Evolutionary conservation across 2,888 invertebrate genomes (phyloP), one percentile per base, ranked within the genome.

Genomic region (Spodoptera littoralis): DNA sequence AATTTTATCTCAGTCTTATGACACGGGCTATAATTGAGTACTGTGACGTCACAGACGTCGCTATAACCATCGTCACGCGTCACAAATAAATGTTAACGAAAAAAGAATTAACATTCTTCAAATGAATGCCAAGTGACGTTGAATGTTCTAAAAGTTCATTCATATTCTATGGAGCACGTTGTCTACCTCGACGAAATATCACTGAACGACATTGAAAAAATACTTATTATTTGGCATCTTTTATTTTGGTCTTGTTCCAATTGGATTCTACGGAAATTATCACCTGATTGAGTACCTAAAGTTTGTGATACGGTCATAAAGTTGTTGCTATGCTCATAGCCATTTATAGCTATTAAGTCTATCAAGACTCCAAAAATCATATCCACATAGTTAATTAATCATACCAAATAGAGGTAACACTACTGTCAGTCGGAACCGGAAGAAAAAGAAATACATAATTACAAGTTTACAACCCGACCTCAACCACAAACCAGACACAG

Each of bases 81-180:
- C 22, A n/a, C 36, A 6, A 11, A 8, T 18, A 57, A 12, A 46
- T 46, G 52, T 18, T n/a, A n/a, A 65, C 53, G 8, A 45, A 55
- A 53, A 64, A 54, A 56, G 41, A 22, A 9, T 51, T 36, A 43
- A 36, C 41, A 55, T 65, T 68, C 63, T 22, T 54, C 4, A 30
- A 53, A 43, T 45, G 55, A 41, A 53, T 72, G 72, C 57, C 68
- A 72, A 72, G 42, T 71, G 71, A 59, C 55, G 62, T 59, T 22
- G 42, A 54, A 49, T 57, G 54, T 70, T 71, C 48, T 54, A 11
- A 50, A 57, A 51, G 44, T 64, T 57, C 46, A 72, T 72, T 72
- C 47, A 60, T 71, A 71, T 71, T 68, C 68, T n/a, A 47, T 41
- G 53, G 46, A 56, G 64, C 50, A 9, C 24, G 42, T 52, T 27